These are phyloP conservation scores for Hirtodrosophila cameraria DNA, from an alignment of 2,888 invertebrate genomes.

Conservation along the genomic window DNA sequence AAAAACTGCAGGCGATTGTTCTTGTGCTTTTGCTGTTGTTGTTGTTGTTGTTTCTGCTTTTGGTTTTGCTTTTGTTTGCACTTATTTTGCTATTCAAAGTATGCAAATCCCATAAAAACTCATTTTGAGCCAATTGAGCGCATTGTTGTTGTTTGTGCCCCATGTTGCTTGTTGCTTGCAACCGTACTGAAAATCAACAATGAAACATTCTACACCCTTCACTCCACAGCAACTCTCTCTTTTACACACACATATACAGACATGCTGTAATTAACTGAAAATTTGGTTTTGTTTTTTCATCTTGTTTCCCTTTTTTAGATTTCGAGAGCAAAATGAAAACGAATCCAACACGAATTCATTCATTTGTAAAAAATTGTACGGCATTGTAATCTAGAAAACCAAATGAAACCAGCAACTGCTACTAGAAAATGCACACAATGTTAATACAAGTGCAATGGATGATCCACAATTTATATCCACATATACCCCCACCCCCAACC, in stretches of 20 bases:
- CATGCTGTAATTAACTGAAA: conserved; percentile 66
- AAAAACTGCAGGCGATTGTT: conserved; percentile 35
- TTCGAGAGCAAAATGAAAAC: conserved; percentile 32
- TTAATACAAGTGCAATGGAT: conserved; percentile 27
- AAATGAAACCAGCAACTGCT: conserved; percentile 38
- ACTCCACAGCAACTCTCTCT: conserved; percentile 12
- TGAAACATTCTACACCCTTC: conserved; percentile 22
- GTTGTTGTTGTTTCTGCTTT: too few species aligned
- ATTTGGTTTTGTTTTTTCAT: conserved; percentile 36
- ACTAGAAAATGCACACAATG: conserved; percentile 34
- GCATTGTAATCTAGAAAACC: conserved; percentile 35
- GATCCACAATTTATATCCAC: conserved; percentile 31
- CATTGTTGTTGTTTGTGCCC: conserved; percentile 51
- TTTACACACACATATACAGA: too few species aligned
- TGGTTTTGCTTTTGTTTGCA: conserved; percentile 51
- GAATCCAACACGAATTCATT: conserved; percentile 55
- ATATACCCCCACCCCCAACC: not conserved
- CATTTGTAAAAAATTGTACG: conserved; percentile 64
- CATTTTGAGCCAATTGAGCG: conserved; percentile 75
- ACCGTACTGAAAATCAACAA: conserved; percentile 53
- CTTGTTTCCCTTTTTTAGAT: conserved; percentile 17
- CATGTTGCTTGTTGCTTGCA: conserved; percentile 24
- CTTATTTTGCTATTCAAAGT: conserved; percentile 62
- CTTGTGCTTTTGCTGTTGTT: not conserved
- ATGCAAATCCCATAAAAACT: conserved; percentile 79